Percentiles rank a stretch among this genome's conserved stretches.
Conservation (phyloP, 1,140 invertebrate species). For the Hyles euphorbiae region DNA sequence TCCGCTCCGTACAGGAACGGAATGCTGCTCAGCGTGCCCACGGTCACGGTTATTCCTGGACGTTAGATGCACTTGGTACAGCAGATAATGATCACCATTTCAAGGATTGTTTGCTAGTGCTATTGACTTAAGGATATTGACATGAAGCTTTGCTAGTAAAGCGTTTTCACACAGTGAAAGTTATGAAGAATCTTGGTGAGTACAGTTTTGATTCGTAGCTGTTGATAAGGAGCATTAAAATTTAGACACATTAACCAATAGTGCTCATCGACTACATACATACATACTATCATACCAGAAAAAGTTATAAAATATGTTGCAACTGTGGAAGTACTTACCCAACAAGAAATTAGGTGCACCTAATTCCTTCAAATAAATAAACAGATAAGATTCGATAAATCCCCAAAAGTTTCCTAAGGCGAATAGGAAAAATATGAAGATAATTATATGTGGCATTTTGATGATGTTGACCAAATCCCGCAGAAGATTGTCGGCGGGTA, state of each 20-base stretch:
- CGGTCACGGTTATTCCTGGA: conserved; percentile 86
- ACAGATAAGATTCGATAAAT: conserved; percentile 90
- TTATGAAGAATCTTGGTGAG: too few relatives aligned
- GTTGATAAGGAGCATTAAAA: too few relatives aligned
- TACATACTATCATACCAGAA: too few relatives aligned
- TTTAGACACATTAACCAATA: too few relatives aligned
- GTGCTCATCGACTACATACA: too few relatives aligned
- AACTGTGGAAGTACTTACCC: conserved; percentile 73
- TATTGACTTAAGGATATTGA: conserved; percentile 1
- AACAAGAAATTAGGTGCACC: conserved; percentile 87
- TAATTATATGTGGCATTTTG: conserved; percentile 83
- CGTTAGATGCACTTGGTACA: conserved; percentile 32
- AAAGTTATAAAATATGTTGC: conserved; percentile 1
- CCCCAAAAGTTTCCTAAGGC: conserved; percentile 88
- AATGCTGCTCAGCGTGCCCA: conserved; percentile 87
- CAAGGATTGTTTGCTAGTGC: conserved; percentile 14
- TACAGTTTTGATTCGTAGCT: too few relatives aligned
- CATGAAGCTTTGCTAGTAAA: too few relatives aligned
- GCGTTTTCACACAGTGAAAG: too few relatives aligned
- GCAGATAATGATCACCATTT: conserved; percentile 20
- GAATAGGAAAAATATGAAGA: conserved; percentile 86
- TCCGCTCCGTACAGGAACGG: conserved; percentile 89
- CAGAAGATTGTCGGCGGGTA: conserved; percentile 84
- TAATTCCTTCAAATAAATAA: conserved; percentile 88
- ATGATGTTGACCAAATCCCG: conserved; percentile 82